Conservation (phyloP, 2,113 vertebrate species). For the Casuarius casuarius region DNA sequence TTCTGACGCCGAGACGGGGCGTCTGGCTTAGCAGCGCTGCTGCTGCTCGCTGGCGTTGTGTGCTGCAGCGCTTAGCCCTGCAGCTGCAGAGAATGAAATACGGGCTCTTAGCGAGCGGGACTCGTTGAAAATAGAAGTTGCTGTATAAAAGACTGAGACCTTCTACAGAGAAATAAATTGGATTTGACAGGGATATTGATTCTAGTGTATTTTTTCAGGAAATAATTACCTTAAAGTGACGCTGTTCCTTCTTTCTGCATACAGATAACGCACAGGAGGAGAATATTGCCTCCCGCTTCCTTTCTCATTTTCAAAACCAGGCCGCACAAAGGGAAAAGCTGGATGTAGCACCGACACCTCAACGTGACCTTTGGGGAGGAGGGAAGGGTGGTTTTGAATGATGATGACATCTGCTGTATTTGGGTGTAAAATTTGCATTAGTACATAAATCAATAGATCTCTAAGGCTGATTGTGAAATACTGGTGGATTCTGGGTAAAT, state of each 20-base stretch:
- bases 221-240: conserved; percentile 27
- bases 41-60: background rate
- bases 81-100: background rate
- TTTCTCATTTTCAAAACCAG: background rate
- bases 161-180: background rate
- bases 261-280: background rate
- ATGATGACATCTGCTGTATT: background rate
- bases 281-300: background rate
- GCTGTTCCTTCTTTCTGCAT: background rate
- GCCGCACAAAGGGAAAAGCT: background rate
- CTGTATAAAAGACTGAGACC: background rate
- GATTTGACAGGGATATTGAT: conserved; percentile 11
- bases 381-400: background rate
- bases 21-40: background rate
- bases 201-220: background rate
- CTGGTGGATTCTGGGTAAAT: background rate
- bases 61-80: background rate
- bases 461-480: background rate
- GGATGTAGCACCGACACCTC: background rate
- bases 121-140: background rate
- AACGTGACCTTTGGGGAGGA: background rate
- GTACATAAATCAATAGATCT: background rate
- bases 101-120: background rate
- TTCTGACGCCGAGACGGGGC: background rate
- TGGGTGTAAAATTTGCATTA: background rate